Evolutionary conservation across 2,113 vertebrate species (phyloP).

Genomic region (Sander lucioperca): DNA sequence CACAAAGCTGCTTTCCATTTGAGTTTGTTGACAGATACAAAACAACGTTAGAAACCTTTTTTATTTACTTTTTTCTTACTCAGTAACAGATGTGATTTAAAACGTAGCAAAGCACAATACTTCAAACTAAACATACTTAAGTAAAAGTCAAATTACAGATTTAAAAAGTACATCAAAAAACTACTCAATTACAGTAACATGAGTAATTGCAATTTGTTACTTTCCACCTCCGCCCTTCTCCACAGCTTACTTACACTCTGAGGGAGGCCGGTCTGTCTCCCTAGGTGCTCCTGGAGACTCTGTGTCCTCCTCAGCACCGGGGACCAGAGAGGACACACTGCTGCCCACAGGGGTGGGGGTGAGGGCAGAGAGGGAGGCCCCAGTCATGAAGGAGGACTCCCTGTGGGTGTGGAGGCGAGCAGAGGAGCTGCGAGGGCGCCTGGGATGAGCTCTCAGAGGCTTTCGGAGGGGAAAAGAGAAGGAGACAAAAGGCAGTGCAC

Average conservation of each 20-base stretch:
- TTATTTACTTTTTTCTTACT: too few species aligned
- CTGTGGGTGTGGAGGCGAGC: slow-evolving; percentile 29
- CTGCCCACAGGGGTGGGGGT: slow-evolving; percentile 49
- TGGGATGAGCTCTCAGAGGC: slow-evolving; percentile 63
- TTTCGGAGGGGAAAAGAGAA: slow-evolving; percentile 20
- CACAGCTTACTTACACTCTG: slow-evolving; percentile 71
- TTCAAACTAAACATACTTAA: too few species aligned
- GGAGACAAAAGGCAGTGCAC: not conserved
- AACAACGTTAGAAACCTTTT: too few species aligned
- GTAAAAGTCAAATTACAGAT: too few species aligned
- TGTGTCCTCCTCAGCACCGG: slow-evolving; percentile 63
- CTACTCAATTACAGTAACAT: too few species aligned
- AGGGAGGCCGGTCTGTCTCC: slow-evolving; percentile 28
- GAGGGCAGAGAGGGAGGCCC: slow-evolving; percentile 64
- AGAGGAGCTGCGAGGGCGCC: not conserved
- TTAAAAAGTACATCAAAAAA: too few species aligned
- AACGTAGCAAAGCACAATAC: too few species aligned
- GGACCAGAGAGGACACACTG: slow-evolving; percentile 75
- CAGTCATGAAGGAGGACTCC: slow-evolving; percentile 67
- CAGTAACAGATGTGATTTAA: too few species aligned
- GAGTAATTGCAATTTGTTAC: too few species aligned
- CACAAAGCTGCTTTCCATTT: too few species aligned
- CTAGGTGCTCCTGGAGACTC: slow-evolving; percentile 44
- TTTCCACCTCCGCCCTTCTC: too few species aligned
- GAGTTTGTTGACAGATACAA: too few species aligned